Evolutionary conservation across 1,140 invertebrate genomes (phyloP).

Genomic region (Cotesia typhae): DNA sequence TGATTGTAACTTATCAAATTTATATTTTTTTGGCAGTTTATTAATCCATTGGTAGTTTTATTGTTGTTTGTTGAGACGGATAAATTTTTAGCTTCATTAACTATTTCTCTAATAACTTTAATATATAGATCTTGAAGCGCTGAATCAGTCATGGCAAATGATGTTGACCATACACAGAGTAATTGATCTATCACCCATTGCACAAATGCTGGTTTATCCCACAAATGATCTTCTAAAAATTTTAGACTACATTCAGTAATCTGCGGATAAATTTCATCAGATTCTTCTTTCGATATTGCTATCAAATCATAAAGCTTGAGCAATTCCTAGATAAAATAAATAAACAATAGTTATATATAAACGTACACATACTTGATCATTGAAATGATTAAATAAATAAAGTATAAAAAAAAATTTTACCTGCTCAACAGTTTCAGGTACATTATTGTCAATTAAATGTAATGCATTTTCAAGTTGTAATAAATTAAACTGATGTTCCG

Average conservation of each 20-base stretch:
- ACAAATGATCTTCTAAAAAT: slow-evolving; percentile 49
- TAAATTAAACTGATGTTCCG: slow-evolving; percentile 33
- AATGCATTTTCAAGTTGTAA: slow-evolving; percentile 38
- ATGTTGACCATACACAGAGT: slow-evolving; percentile 41
- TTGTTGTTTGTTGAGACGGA: slow-evolving; percentile 19
- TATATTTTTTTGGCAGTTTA: slow-evolving; percentile 3
- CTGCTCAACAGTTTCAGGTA: slow-evolving; percentile 36
- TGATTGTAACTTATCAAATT: slow-evolving; percentile 30
- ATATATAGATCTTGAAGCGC: slow-evolving; percentile 50
- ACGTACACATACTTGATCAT: neutral
- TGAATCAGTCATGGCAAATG: slow-evolving; percentile 36
- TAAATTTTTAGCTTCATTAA: slow-evolving; percentile 26
- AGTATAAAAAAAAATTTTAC: slow-evolving; percentile 14
- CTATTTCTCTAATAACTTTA: slow-evolving; percentile 43
- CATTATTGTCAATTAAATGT: slow-evolving; percentile 37
- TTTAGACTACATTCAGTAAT: slow-evolving; percentile 40
- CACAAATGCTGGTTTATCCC: slow-evolving; percentile 40
- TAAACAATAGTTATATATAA: neutral
- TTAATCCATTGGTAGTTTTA: neutral
- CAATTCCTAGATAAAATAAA: slow-evolving; percentile 44
- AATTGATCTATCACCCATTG: slow-evolving; percentile 57
- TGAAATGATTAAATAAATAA: slow-evolving; percentile 20
- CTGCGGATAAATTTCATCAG: slow-evolving; percentile 19
- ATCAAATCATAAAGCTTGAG: slow-evolving; percentile 41
- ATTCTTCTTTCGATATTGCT: slow-evolving; percentile 27